Conservation (phyloP, 2,113 vertebrate species). For the Scophthalmus maximus region DNA sequence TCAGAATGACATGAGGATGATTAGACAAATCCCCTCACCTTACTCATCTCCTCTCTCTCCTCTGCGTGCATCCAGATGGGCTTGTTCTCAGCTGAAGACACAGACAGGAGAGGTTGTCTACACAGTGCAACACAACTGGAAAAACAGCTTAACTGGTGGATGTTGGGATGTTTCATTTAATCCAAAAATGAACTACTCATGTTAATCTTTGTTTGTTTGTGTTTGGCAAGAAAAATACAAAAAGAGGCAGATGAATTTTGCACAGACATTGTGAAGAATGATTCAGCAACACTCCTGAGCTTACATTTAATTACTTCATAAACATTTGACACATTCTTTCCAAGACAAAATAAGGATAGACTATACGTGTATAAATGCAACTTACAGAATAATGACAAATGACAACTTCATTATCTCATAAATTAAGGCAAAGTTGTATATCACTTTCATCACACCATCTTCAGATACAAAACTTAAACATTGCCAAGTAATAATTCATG, state of each 20-base stretch:
- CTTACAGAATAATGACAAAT: too few relatives aligned
- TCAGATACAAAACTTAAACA: background rate
- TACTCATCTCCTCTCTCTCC: conserved; percentile 97
- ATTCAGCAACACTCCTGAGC: too few relatives aligned
- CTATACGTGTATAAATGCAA: background rate
- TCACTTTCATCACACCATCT: too few relatives aligned
- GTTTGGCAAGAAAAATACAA: background rate
- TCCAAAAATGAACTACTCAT: background rate
- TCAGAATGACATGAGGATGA: background rate
- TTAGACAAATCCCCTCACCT: conserved; percentile 79
- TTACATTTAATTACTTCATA: background rate
- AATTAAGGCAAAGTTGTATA: too few relatives aligned
- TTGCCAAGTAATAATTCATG: background rate
- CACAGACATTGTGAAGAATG: too few relatives aligned
- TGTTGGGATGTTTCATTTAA: background rate
- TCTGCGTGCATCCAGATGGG: conserved; percentile 99
- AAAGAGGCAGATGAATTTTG: background rate
- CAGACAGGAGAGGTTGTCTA: conserved; percentile 54
- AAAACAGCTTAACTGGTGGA: background rate
- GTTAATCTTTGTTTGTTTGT: background rate
- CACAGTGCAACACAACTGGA: conserved; percentile 23
- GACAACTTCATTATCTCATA: too few relatives aligned
- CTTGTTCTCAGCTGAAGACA: conserved; percentile 91
- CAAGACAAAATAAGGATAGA: background rate
- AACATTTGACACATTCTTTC: background rate